A percentile compares a stretch with the other conserved stretches of the same genome.
These are phyloP conservation scores for Sebastiscus tertius DNA, from an alignment of 2,797 vertebrate species.

Conservation along the genomic window DNA sequence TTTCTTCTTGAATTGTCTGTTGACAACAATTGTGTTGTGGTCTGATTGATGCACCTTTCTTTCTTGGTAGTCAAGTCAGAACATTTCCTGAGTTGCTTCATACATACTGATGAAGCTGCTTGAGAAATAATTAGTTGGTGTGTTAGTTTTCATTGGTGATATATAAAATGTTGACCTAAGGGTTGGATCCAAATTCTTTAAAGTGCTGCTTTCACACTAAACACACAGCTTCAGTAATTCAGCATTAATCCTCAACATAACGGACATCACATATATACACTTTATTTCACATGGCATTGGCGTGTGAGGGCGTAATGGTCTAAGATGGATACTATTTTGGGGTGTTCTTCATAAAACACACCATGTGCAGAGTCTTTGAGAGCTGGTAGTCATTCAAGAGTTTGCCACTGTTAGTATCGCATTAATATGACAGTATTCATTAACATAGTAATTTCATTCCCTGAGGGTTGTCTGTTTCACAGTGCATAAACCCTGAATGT, in stretches of 20 bases:
- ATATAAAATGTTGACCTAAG: background rate
- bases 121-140: background rate
- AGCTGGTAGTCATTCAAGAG: background rate
- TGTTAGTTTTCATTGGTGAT: background rate
- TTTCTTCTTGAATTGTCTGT: constrained; percentile 5
- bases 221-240: background rate
- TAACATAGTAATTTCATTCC: background rate
- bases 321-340: background rate
- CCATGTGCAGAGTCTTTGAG: background rate
- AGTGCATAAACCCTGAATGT: background rate
- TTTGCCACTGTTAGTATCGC: background rate
- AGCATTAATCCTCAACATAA: background rate
- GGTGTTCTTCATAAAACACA: background rate
- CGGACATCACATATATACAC: background rate
- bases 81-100: background rate
- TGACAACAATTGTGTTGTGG: constrained; percentile 1
- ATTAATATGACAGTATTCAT: background rate
- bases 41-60: background rate
- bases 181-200: background rate
- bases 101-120: background rate
- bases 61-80: background rate
- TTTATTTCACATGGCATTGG: background rate
- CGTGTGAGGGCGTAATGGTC: background rate
- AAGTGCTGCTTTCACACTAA: background rate
- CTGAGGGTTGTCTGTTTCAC: background rate